Conservation (phyloP, 2,888 invertebrate species). For the Octonoba sinensis region DNA sequence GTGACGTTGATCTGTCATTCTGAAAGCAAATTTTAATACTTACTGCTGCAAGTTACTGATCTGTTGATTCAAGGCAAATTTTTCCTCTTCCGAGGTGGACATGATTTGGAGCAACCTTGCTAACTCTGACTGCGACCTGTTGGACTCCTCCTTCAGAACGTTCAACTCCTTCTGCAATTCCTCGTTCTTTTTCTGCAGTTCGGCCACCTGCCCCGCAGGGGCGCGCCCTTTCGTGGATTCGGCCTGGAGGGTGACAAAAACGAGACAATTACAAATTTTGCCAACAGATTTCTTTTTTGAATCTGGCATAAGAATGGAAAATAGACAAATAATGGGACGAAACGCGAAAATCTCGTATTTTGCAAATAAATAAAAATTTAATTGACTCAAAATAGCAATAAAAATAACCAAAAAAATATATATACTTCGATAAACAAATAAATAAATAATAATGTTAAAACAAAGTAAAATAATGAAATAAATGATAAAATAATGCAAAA, state of each 20-base stretch:
- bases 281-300: slow-evolving; percentile 18
- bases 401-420: too few species aligned
- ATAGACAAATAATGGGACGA: too few species aligned
- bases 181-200: slow-evolving; percentile 67
- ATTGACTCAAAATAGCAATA: too few species aligned
- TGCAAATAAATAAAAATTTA: too few species aligned
- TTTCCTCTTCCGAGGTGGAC: slow-evolving; percentile 94
- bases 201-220: slow-evolving; percentile 66
- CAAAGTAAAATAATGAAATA: too few species aligned
- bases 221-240: slow-evolving; percentile 69
- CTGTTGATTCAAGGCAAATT: slow-evolving; percentile 90
- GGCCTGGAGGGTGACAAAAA: slow-evolving; percentile 68
- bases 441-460: too few species aligned
- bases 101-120: slow-evolving; percentile 88
- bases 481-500: too few species aligned
- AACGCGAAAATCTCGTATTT: too few species aligned
- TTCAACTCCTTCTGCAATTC: slow-evolving; percentile 75
- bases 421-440: too few species aligned
- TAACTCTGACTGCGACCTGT: slow-evolving; percentile 86
- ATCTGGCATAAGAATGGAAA: too few species aligned
- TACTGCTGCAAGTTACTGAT: slow-evolving; percentile 93
- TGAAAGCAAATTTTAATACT: slow-evolving; percentile 69
- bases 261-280: not conserved
- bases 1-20: too few species aligned
- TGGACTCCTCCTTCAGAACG: slow-evolving; percentile 84